phyloP scores from a whole-genome alignment of 2,797 vertebrate species.

The Ibycter americanus region DNA sequence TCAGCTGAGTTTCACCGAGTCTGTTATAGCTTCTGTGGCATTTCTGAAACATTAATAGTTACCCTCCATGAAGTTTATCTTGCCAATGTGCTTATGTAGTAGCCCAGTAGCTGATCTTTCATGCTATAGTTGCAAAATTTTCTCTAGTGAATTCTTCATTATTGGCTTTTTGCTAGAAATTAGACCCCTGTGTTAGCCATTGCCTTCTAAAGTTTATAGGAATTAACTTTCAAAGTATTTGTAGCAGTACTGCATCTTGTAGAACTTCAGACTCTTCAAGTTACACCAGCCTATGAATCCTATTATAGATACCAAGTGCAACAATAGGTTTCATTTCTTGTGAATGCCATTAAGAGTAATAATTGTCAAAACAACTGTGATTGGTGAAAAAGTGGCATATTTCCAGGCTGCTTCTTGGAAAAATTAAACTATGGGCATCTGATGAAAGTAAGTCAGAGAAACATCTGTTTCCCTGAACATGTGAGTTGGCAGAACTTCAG shows the following conservation, averaged over 20 bases:
- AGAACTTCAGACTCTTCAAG: neutral
- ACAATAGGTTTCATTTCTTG: neutral
- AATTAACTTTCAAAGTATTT: neutral
- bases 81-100: neutral
- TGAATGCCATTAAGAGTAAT: neutral
- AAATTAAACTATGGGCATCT: slow-evolving; percentile 9
- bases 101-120: neutral
- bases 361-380: slow-evolving; percentile 9
- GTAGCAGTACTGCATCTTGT: neutral
- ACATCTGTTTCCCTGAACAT: slow-evolving; percentile 52
- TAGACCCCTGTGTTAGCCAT: neutral
- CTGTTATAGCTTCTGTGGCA: neutral
- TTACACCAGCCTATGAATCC: neutral
- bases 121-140: neutral
- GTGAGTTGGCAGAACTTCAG: slow-evolving; percentile 46
- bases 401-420: slow-evolving; percentile 12
- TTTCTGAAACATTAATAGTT: neutral
- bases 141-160: neutral
- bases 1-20: neutral
- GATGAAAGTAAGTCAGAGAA: slow-evolving; percentile 53
- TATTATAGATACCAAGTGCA: neutral
- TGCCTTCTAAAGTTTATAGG: neutral
- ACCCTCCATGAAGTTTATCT: neutral
- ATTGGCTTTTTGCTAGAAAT: neutral
- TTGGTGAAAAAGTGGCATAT: neutral